Conservation (phyloP, 2,113 vertebrate genomes). For the Fukomys damarensis region DNA sequence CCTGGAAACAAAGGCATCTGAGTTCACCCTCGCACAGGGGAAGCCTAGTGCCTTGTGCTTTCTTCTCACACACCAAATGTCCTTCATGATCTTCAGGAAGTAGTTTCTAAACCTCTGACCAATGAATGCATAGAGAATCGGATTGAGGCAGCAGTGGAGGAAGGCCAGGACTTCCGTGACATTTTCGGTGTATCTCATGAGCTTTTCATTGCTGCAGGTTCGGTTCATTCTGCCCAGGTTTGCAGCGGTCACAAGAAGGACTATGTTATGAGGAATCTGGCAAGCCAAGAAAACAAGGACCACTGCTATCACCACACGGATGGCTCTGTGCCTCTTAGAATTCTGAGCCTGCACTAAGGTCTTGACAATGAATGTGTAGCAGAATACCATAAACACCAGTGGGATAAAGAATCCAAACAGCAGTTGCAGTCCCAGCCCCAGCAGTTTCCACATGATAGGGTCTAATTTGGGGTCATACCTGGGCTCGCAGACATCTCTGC, state of each 20-base stretch:
- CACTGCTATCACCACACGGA: conserved; percentile 92
- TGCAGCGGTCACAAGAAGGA: conserved; percentile 84
- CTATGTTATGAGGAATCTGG: conserved; percentile 92
- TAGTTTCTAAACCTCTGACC: conserved; percentile 94
- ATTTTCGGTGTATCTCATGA: conserved; percentile 60
- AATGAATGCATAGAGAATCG: conserved; percentile 94
- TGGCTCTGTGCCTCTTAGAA: conserved; percentile 92
- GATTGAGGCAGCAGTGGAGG: conserved; percentile 95
- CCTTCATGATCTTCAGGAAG: conserved; percentile 90
- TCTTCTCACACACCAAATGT: conserved; percentile 88
- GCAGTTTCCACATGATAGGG: conserved; percentile 83
- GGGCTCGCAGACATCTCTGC: conserved; percentile 85
- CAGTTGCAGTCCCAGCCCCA: conserved; percentile 88
- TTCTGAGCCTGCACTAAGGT: conserved; percentile 90
- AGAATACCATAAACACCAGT: conserved; percentile 91
- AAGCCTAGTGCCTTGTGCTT: conserved; percentile 78
- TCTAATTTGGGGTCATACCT: conserved; percentile 51
- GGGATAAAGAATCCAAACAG: conserved; percentile 92
- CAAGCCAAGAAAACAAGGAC: conserved; percentile 91
- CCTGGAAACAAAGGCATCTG: conserved; percentile 86
- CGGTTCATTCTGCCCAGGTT: conserved; percentile 73
- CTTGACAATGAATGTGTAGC: conserved; percentile 89
- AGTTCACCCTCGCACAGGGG: conserved; percentile 82
- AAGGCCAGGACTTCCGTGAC: conserved; percentile 91
- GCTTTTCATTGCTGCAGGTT: conserved; percentile 69